phyloP scores from a whole-genome alignment of 2,888 invertebrate genomes.

The Acleris sparsana region DNA sequence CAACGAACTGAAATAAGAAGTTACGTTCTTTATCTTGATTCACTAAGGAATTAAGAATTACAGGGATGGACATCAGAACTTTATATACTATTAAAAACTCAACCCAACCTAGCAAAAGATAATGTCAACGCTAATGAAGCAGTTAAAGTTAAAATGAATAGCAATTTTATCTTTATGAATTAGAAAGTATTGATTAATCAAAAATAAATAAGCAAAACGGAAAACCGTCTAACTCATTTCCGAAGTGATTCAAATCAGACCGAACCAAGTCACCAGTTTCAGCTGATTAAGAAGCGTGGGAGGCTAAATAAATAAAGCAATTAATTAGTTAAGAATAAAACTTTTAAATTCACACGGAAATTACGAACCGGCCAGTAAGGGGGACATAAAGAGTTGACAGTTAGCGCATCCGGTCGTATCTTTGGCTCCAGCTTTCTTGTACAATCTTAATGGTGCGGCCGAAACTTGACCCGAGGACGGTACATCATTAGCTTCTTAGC shows the following conservation, averaged over 20 bases:
- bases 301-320: conserved; percentile 27
- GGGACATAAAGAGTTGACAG: conserved; percentile 32
- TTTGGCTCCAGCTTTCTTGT: conserved; percentile 28
- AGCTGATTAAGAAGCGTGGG: conserved; percentile 25
- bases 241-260: conserved; percentile 25
- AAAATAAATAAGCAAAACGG: conserved; percentile 14
- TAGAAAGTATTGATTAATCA: conserved; percentile 18
- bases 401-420: conserved; percentile 31
- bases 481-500: neutral
- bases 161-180: neutral
- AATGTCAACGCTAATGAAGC: too few species aligned
- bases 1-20: too few species aligned
- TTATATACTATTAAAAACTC: too few species aligned
- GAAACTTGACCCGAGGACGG: neutral
- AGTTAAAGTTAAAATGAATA: neutral
- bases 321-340: conserved; percentile 29
- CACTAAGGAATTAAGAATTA: too few species aligned
- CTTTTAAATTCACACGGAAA: conserved; percentile 34
- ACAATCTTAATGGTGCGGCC: neutral
- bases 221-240: conserved; percentile 23
- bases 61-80: too few species aligned
- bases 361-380: conserved; percentile 19
- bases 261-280: conserved; percentile 21
- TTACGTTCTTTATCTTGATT: too few species aligned
- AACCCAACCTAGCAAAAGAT: too few species aligned